Evolutionary conservation across 2,888 invertebrate species (phyloP).

Genomic region (Auanema sp.): DNA sequence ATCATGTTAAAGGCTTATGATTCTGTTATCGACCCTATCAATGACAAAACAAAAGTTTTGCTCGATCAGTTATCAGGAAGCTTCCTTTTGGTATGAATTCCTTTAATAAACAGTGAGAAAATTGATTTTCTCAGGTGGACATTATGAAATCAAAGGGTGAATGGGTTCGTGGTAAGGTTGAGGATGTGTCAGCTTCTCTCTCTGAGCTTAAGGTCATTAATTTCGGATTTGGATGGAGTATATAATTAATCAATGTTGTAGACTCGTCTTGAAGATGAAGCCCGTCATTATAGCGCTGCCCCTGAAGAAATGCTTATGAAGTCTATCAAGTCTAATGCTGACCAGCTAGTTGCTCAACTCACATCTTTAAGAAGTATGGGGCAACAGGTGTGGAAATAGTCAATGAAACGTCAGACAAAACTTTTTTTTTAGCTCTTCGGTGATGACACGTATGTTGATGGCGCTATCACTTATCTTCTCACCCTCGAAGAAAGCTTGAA

Average conservation of each 20-base stretch:
- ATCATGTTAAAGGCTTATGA: too few species aligned
- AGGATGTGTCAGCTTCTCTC: conserved; percentile 31
- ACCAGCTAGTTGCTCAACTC: conserved; percentile 23
- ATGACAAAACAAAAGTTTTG: conserved; percentile 27
- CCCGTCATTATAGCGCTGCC: conserved; percentile 25
- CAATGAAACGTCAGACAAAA: conserved; percentile 2
- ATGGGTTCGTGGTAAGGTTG: conserved; percentile 37
- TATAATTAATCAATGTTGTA: conserved; percentile 1
- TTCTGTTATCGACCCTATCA: conserved; percentile 36
- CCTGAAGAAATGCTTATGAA: conserved; percentile 43
- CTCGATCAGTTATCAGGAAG: conserved; percentile 38
- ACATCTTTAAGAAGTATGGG: conserved; percentile 26
- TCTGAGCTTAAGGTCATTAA: conserved; percentile 29
- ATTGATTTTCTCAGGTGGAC: conserved; percentile 26
- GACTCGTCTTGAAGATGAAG: conserved; percentile 30
- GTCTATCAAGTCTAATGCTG: conserved; percentile 29
- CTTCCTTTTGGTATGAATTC: conserved; percentile 21
- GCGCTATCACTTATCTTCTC: conserved; percentile 34
- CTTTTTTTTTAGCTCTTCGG: conserved; percentile 28
- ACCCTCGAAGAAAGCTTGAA: conserved; percentile 25
- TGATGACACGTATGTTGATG: conserved; percentile 31
- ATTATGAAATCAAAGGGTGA: conserved; percentile 30
- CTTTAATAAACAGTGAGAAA: conserved; percentile 2
- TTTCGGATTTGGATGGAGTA: not conserved
- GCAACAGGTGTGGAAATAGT: conserved; percentile 9